A percentile compares a stretch with the other conserved stretches of the same genome.
phyloP scores from a whole-genome alignment of 2,797 vertebrate genomes.

The Urophycis tenuis region DNA sequence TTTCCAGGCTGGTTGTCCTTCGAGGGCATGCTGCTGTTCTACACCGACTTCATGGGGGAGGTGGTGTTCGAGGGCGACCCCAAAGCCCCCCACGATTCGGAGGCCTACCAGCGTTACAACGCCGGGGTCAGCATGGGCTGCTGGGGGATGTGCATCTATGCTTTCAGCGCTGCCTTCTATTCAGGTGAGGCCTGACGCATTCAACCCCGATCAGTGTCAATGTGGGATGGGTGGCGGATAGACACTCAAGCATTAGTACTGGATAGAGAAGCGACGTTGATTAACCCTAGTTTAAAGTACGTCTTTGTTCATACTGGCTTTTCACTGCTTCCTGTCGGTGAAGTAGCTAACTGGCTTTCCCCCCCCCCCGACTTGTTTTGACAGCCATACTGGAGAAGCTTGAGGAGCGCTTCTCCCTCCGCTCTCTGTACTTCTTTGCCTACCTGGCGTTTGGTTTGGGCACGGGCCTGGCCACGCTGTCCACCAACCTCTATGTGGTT shows the following conservation, averaged over 20 bases:
- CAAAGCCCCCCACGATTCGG: slow-evolving; percentile 85
- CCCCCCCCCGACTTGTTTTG: slow-evolving; percentile 15
- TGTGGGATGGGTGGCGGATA: background rate
- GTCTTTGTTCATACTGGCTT: background rate
- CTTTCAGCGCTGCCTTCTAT: slow-evolving; percentile 96
- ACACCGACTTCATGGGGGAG: slow-evolving; percentile 99
- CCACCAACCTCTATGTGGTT: slow-evolving; percentile 89
- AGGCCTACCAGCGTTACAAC: slow-evolving; percentile 85
- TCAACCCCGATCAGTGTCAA: background rate
- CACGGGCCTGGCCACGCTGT: slow-evolving; percentile 89
- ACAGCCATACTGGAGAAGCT: slow-evolving; percentile 92
- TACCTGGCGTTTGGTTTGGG: slow-evolving; percentile 93
- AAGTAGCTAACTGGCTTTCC: slow-evolving; percentile 5
- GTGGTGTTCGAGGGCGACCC: slow-evolving; percentile 93
- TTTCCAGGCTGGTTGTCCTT: slow-evolving; percentile 92
- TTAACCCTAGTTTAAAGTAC: background rate
- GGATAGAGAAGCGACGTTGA: background rate
- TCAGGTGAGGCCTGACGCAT: slow-evolving; percentile 73
- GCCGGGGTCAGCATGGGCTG: slow-evolving; percentile 95
- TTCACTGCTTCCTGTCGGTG: background rate
- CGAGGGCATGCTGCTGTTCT: slow-evolving; percentile 97
- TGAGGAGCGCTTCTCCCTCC: slow-evolving; percentile 86
- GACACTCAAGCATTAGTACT: background rate
- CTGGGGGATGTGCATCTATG: slow-evolving; percentile 99
- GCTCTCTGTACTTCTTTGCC: slow-evolving; percentile 93